Base-by-base conservation (phyloP, 2,888 invertebrate genomes). In the Hirtodrosophila trivittata region DNA sequence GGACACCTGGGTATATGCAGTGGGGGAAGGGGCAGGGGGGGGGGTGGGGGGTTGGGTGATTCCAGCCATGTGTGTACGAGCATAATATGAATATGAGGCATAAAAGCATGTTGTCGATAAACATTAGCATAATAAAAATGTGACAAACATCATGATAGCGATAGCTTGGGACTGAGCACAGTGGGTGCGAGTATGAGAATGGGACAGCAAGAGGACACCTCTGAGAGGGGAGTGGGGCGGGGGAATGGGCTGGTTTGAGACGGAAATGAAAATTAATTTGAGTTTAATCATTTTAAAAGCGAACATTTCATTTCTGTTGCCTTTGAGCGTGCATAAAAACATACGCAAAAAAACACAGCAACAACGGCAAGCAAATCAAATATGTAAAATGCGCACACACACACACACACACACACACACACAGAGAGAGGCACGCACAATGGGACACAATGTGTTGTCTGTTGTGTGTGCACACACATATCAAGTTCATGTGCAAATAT, bases 81-180 rank as follows among this genome's bases (percentile, higher is more conserved):
- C 37, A 56, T 55, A 65, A 69, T 62, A 54, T 51, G 69, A 65
- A 69, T 62, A 54, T 51, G 69, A 45, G 55, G 60, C 65, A 81
- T 67, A 69, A 86, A 77, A 84, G 70, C 77, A 77, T 81, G 70
- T 59, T 77, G 66, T 71, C 80, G 66, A 88, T 86, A 77, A 77
- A 74, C 77, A 88, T 88, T 86, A 80, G 82, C 86, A 88, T 87
- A 78, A 33, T 33, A 78, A 70, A 87, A 88, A 86, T 82, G 71
- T 77, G 77, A 73, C 77, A 81, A 80, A 75, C 66, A 75, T 64
- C 64, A 70, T 66, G 66, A 73, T 73, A 64, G 55, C 57, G 42
- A 28, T 30, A 41, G 33, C 37, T 21, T 26, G 47, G 26, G 25
- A 51, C 9, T 13, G n/a, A n/a, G n/a, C n/a, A n/a, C n/a, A n/a